Evolutionary conservation across 2,888 invertebrate genomes (phyloP), one percentile per base, ranked within the genome.

Genomic region (Euplexia lucipara): DNA sequence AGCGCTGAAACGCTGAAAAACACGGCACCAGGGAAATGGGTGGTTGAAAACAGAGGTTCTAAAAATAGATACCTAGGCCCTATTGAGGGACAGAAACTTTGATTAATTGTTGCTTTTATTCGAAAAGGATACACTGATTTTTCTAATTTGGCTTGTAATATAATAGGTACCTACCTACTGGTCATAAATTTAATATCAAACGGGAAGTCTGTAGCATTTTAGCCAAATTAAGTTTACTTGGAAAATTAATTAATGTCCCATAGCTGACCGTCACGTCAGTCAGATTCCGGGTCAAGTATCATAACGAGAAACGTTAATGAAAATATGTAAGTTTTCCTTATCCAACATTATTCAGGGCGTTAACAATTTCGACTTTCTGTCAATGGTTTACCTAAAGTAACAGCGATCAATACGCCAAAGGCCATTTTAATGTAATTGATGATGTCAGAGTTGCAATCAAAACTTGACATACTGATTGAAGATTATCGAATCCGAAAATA

Each of bases 1-100:
- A 92, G 92, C 94, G 94, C 92, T 93, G 81, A 82, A 89, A 76
- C 85, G 92, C 92, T 90, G 84, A 78, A 89, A 88, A 81, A 87
- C 78, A 73, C 62, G 41, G 57, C 80, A 71, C 73, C 72, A 77
- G 80, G 78, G 79, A 84, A 88, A 86, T 82, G 81, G 86, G 86
- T 87, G 83, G 86, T 87, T 89, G 86, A 88, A 90, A 89, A 87
- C 83, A 81, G 79, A 81, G 73, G 61, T 81, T 66, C 90, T 92
- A 92, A 87, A 91, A 92, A 92, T 92, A 93, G 91, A 85, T 60
- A 65, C 75, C 70, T 79, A 69, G 81, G 66, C 68, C 34, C 49
- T 82, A 81, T 81, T 80, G 78, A 81, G 67, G 75, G 65, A 76
- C 78, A 81, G 66, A 83, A 83, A 79, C 84, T 85, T 84, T 88